Evolutionary conservation across 2,888 invertebrate species (phyloP), one percentile per base, ranked within the genome.

Genomic region (Boloria euphrosyne): DNA sequence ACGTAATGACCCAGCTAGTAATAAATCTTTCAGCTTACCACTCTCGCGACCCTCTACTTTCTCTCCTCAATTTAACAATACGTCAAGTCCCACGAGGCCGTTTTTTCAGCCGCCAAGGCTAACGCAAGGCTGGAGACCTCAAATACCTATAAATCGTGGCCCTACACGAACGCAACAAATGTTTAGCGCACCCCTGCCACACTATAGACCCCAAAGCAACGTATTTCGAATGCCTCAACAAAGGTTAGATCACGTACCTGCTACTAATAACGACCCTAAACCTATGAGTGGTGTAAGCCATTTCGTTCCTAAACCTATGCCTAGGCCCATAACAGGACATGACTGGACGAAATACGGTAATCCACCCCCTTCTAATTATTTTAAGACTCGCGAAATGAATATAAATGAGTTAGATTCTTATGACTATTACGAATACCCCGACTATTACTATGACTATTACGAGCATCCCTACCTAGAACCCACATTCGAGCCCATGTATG

Each of bases 171-270:
- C 31, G 14, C n/a, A 54, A 31, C n/a, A n/a, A n/a, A 54, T 54
- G 16, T 38, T 54, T 27, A 14, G 27, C 27, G 53, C 53, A 27
- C 38, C 22, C 14, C 38, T 38, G 14, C 53, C 38, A n/a, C 18
- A 54, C 31, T 54, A 54, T 27, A 54, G 27, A 18, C 53, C 53
- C 38, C 22, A 27, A 27, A 53, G 53, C 6, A 53, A 27, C 38
- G 53, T 53, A 27, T 31, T 53, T 27, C 4, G n/a, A 31, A 4
- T 31, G 14, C 31, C 27, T 5, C 27, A 27, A 27, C 27, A 27
- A 27, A 27, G 27, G 27, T 27, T n/a, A n/a, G n/a, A n/a, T n/a
- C n/a, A 27, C 27, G 6, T 4, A 6, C 27, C 27, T 27, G 6
- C 3, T 27, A 27, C 27, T 27, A 27, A 6, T 27, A 27, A 27